Percentiles rank a stretch among this genome's conserved stretches.
These are phyloP conservation scores for Potamilus streckersoni DNA, from an alignment of 1,140 invertebrate genomes.

Conservation along the genomic window DNA sequence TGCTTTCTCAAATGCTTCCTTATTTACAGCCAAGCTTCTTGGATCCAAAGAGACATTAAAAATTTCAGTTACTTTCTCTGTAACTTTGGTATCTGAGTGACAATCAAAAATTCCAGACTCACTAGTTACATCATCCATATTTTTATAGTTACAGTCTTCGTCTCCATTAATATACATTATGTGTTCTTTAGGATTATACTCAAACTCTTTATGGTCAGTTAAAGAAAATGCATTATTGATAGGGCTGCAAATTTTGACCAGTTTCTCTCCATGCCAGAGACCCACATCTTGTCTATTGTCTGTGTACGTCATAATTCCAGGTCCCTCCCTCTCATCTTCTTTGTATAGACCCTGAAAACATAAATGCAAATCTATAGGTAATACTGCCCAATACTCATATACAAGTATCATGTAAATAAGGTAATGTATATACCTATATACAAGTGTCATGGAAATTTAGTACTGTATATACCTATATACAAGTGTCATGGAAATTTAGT, in stretches of 20 bases:
- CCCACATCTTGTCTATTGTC: slow-evolving; percentile 64
- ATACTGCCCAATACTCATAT: background rate
- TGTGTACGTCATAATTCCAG: slow-evolving; percentile 62
- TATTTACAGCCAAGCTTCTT: slow-evolving; percentile 56
- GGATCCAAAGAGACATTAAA: slow-evolving; percentile 55
- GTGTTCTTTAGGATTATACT: slow-evolving; percentile 56
- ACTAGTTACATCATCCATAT: slow-evolving; percentile 3
- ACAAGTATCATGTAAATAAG: too few relatives aligned
- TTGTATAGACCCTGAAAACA: slow-evolving; percentile 64
- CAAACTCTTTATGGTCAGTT: slow-evolving; percentile 56
- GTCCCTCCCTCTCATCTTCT: slow-evolving; percentile 64
- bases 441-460: too few relatives aligned
- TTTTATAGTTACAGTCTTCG: slow-evolving; percentile 11
- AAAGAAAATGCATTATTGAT: slow-evolving; percentile 54
- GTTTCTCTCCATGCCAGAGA: slow-evolving; percentile 61
- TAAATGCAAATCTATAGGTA: background rate
- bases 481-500: too few relatives aligned
- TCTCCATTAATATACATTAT: slow-evolving; percentile 40
- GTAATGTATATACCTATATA: too few relatives aligned
- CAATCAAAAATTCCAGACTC: slow-evolving; percentile 40
- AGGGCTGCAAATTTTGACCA: slow-evolving; percentile 57
- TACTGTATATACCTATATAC: too few relatives aligned
- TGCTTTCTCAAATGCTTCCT: slow-evolving; percentile 54
- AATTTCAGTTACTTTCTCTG: slow-evolving; percentile 47
- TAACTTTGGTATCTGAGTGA: slow-evolving; percentile 35